Evolutionary conservation across 2,113 vertebrate genomes (phyloP).

Genomic region (Heterotilapia buettikoferi): DNA sequence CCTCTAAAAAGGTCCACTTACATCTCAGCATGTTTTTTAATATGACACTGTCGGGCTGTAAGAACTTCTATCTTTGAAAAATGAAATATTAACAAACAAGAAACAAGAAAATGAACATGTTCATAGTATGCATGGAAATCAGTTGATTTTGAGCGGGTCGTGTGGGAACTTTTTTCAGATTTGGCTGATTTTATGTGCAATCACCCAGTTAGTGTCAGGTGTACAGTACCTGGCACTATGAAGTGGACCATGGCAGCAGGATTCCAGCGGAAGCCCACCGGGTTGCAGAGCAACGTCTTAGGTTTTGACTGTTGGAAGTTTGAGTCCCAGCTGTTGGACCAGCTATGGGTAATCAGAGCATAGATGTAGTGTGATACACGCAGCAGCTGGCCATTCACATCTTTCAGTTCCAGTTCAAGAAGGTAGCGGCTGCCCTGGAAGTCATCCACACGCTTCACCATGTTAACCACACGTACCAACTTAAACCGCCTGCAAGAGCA

Average conservation of each 20-base stretch:
- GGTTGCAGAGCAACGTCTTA: conserved; percentile 79
- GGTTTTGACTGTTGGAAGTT: background rate
- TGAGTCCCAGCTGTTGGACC: conserved; percentile 12
- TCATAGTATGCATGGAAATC: background rate
- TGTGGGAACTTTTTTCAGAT: background rate
- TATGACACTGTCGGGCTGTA: background rate
- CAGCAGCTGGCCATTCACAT: conserved; percentile 54
- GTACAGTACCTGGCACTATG: conserved; percentile 80
- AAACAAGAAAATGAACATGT: background rate
- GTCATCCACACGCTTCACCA: conserved; percentile 83
- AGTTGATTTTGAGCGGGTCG: background rate
- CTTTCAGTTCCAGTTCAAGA: conserved; percentile 84
- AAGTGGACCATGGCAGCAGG: conserved; percentile 82
- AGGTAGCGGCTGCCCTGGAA: conserved; percentile 82
- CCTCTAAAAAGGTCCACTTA: background rate
- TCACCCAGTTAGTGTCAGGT: background rate
- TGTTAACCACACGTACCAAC: conserved; percentile 77
- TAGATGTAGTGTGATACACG: conserved; percentile 86
- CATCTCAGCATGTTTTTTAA: background rate
- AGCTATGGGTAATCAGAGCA: conserved; percentile 40
- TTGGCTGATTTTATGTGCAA: background rate
- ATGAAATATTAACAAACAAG: background rate
- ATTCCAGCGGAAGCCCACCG: conserved; percentile 83
- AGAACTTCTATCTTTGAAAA: background rate
- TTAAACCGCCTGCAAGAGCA: conserved; percentile 74